A percentile compares a stretch with the other conserved stretches of the same genome.
Evolutionary conservation across 2,797 vertebrate genomes (phyloP).

Genomic region (Emys orbicularis): DNA sequence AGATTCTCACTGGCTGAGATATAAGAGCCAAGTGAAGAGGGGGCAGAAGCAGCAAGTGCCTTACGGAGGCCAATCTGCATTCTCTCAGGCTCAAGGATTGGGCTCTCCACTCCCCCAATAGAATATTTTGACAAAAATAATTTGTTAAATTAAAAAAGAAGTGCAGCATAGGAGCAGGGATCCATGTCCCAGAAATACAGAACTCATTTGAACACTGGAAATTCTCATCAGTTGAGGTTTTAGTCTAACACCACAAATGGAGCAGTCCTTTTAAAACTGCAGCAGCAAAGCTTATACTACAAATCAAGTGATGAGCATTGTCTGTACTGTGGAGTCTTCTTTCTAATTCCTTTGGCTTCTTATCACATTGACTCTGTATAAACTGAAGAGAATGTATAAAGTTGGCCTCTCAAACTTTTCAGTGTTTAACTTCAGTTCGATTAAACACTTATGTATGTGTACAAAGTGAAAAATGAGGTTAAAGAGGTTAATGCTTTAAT

Average conservation of each 20-base stretch:
- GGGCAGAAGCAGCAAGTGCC: not conserved
- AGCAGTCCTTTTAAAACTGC: not conserved
- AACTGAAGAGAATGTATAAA: constrained; percentile 74
- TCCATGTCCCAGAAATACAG: constrained; percentile 24
- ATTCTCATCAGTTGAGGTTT: constrained; percentile 29
- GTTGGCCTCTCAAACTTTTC: constrained; percentile 76
- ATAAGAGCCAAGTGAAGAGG: not conserved
- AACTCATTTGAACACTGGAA: constrained; percentile 54
- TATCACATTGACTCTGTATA: constrained; percentile 73
- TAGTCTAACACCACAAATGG: constrained; percentile 26
- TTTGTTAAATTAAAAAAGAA: constrained; percentile 33
- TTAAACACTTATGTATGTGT: constrained; percentile 82
- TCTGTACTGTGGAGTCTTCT: constrained; percentile 49
- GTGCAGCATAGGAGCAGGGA: constrained; percentile 42
- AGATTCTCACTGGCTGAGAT: not conserved
- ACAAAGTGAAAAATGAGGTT: constrained; percentile 84
- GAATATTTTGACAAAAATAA: constrained; percentile 13
- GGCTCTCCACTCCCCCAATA: not conserved
- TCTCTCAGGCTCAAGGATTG: not conserved
- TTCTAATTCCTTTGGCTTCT: constrained; percentile 63
- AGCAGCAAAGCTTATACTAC: constrained; percentile 62
- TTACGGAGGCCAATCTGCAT: fast-evolving
- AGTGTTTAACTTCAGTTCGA: constrained; percentile 81
- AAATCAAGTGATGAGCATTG: constrained; percentile 59
- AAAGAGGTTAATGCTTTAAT: constrained; percentile 84